Evolutionary conservation across 1,140 invertebrate species (phyloP), one percentile per base, ranked within the genome.

Genomic region (Batillaria attramentaria): DNA sequence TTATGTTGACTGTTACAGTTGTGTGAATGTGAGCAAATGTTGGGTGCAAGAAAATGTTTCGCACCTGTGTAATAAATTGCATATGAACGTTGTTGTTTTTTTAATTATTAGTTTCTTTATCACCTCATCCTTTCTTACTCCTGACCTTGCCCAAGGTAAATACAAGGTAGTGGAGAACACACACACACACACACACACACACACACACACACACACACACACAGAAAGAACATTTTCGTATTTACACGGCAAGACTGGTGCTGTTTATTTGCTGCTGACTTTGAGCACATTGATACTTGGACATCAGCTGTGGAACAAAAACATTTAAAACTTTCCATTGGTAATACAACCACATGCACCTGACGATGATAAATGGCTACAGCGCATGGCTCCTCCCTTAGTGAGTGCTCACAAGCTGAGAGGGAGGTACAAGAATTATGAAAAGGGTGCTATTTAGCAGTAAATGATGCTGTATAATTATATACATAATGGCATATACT

Each of bases 141-240:
- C 6, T 62, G 31, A 8, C 6, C 57, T n/a, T n/a, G n/a, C 28
- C 20, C 28, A 16, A 62, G 57, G 31, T 18, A 62, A 28, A 62
- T 18, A 62, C 20, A 62, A 28, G 28, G n/a, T 6, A 28, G 28
- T 8, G 31, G 57, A 62, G 57, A 62, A 3, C 57, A 28, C 3
- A 28, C 57, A 62, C 57, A 18, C 57, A 62, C 57, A 62, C 57
- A 62, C 57, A 18, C 57, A 62, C n/a, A 62, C 57, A 62, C n/a
- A 62, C 57, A 62, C n/a, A 8, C 24, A 18, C 24, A 10, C 57
- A 28, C 2, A 0, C 57, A 62, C 2, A 1, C 57, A 62, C 0
- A 62, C 57, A 62, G 31, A 62, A 31, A 2, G 0, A 1, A 20
- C 24, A 62, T 3, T 62, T 62, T 31, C 24, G 16, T 62, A 20